Conservation (phyloP, 2,888 invertebrate species). For the Abrostola tripartita region DNA sequence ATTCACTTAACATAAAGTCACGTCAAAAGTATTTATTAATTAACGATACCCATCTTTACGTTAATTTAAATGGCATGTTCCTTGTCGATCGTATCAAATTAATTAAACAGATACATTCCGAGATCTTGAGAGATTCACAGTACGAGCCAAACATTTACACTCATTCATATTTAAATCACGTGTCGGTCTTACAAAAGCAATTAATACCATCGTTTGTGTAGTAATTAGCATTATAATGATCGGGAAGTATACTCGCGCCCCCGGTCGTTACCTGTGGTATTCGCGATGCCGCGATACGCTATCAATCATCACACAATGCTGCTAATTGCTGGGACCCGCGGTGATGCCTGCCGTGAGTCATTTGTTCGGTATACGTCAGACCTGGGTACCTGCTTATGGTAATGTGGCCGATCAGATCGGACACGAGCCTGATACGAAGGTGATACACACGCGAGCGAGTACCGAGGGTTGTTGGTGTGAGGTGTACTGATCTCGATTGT, state of each 20-base stretch:
- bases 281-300: conserved; percentile 42
- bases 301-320: conserved; percentile 45
- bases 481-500: too few species aligned
- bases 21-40: neutral
- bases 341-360: conserved; percentile 7
- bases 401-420: conserved; percentile 32
- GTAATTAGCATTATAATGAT: conserved; percentile 37
- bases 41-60: neutral
- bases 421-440: conserved; percentile 43
- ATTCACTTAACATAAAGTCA: too few species aligned
- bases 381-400: conserved; percentile 36
- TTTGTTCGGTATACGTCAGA: conserved; percentile 32
- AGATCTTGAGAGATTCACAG: neutral
- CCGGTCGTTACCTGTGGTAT: conserved; percentile 17
- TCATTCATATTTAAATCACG: conserved; percentile 4
- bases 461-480: too few species aligned
- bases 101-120: conserved; percentile 1
- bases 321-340: conserved; percentile 45
- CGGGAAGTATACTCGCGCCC: conserved; percentile 17
- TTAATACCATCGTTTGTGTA: neutral
- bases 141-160: neutral
- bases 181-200: neutral
- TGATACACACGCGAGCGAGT: conserved; percentile 44
- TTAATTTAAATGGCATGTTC: neutral
- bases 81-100: neutral